Evolutionary conservation across 2,113 vertebrate genomes (phyloP).

Genomic region (Lasiurus borealis): DNA sequence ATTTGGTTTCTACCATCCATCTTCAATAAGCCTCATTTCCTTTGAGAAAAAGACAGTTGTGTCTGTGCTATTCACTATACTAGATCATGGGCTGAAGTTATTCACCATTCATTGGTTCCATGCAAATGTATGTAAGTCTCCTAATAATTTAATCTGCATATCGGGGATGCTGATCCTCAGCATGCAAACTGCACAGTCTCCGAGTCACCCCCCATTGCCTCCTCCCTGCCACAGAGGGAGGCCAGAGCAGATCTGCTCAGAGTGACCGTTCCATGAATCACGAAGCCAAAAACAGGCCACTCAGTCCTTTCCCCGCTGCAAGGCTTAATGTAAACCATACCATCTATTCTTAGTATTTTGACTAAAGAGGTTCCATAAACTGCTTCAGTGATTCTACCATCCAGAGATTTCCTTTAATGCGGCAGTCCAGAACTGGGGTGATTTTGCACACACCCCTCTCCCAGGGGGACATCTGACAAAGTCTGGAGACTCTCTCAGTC

Average conservation of each 20-base stretch:
- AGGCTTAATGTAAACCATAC: background rate
- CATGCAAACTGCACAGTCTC: conserved; percentile 9
- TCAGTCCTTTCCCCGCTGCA: background rate
- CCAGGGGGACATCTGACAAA: background rate
- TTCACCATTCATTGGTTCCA: background rate
- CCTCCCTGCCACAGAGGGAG: background rate
- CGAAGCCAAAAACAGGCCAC: background rate
- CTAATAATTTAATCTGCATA: conserved; percentile 51
- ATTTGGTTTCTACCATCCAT: conserved; percentile 10
- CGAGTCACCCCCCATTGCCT: background rate
- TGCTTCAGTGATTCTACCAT: background rate
- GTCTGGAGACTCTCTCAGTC: background rate
- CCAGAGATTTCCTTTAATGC: background rate
- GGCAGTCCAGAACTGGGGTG: background rate
- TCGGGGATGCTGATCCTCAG: background rate
- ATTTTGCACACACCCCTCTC: background rate
- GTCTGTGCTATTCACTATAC: conserved; percentile 6
- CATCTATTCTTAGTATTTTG: conserved; percentile 5
- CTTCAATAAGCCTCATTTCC: conserved; percentile 45
- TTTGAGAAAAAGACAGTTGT: background rate
- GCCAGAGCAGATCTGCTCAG: background rate
- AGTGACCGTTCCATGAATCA: background rate
- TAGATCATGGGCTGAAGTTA: conserved; percentile 31
- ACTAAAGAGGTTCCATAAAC: background rate
- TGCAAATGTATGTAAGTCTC: conserved; percentile 58